Evolutionary conservation across 1,140 invertebrate genomes (phyloP).

Genomic region (Drosophila tsacasi): DNA sequence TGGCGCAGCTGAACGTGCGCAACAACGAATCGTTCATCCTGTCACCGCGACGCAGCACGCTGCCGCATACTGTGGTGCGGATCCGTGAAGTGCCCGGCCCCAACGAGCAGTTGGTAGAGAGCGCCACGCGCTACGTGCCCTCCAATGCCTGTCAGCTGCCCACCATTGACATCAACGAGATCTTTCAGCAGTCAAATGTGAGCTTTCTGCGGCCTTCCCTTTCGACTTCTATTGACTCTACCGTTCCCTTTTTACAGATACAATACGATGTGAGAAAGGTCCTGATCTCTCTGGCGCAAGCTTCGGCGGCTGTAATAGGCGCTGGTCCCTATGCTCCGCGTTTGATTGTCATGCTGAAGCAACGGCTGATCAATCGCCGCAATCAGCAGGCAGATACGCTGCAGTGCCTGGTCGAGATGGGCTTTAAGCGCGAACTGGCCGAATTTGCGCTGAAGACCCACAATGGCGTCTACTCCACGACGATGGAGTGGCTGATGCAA

Average conservation of each 20-base stretch:
- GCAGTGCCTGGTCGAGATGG: slow-evolving; percentile 84
- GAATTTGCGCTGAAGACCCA: slow-evolving; percentile 74
- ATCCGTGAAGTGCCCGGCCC: slow-evolving; percentile 70
- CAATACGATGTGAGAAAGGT: slow-evolving; percentile 85
- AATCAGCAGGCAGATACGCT: slow-evolving; percentile 77
- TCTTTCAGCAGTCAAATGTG: slow-evolving; percentile 84
- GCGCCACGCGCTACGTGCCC: slow-evolving; percentile 65
- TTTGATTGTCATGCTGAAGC: slow-evolving; percentile 82
- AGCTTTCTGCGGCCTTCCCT: slow-evolving; percentile 2
- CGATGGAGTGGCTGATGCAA: slow-evolving; percentile 82
- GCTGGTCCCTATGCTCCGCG: slow-evolving; percentile 79
- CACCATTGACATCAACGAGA: slow-evolving; percentile 82
- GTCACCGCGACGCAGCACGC: slow-evolving; percentile 55
- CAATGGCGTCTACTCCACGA: slow-evolving; percentile 74
- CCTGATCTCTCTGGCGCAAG: slow-evolving; percentile 80
- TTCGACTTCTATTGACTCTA: neutral
- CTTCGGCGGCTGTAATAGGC: slow-evolving; percentile 77
- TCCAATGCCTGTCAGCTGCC: slow-evolving; percentile 48
- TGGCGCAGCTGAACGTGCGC: slow-evolving; percentile 65
- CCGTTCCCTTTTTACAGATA: slow-evolving; percentile 49
- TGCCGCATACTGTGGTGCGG: slow-evolving; percentile 51
- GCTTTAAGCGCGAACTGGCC: slow-evolving; percentile 72
- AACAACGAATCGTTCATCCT: slow-evolving; percentile 78
- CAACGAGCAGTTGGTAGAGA: slow-evolving; percentile 68
- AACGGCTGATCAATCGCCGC: slow-evolving; percentile 76